A percentile compares a stretch with the other conserved stretches of the same genome.
Evolutionary conservation across 2,888 invertebrate species (phyloP).

Genomic region (Troides aeacus): DNA sequence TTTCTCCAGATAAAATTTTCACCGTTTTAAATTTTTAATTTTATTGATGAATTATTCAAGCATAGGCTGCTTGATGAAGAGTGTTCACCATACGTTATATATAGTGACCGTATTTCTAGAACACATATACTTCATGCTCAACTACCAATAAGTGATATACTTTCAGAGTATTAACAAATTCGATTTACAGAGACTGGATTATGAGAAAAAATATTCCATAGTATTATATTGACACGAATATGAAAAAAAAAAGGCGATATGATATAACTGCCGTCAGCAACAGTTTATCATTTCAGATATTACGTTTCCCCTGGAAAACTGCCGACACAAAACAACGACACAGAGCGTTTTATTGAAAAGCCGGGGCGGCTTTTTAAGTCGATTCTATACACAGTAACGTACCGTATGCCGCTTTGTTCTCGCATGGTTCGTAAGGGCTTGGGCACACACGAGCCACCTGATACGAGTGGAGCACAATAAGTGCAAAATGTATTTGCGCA

Average conservation of each 20-base stretch:
- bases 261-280: conserved; percentile 7
- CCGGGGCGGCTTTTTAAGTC: conserved; percentile 42
- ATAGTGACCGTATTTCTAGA: too few species aligned
- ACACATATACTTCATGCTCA: not conserved
- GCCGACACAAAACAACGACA: conserved; percentile 29
- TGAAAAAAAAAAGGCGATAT: not conserved
- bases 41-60: too few species aligned
- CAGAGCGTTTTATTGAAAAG: conserved; percentile 40
- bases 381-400: conserved; percentile 42
- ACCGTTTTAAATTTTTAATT: too few species aligned
- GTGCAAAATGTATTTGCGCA: conserved; percentile 75
- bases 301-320: conserved; percentile 22
- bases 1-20: not conserved
- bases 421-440: conserved; percentile 52
- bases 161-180: not conserved
- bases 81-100: too few species aligned
- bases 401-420: conserved; percentile 63
- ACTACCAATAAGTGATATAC: not conserved
- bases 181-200: not conserved
- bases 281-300: conserved; percentile 27
- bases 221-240: not conserved
- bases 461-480: conserved; percentile 67
- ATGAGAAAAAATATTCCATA: not conserved
- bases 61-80: too few species aligned
- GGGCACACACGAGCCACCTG: conserved; percentile 66